Evolutionary conservation across 2,113 vertebrate species (phyloP).

Genomic region (Chrysemys picta): DNA sequence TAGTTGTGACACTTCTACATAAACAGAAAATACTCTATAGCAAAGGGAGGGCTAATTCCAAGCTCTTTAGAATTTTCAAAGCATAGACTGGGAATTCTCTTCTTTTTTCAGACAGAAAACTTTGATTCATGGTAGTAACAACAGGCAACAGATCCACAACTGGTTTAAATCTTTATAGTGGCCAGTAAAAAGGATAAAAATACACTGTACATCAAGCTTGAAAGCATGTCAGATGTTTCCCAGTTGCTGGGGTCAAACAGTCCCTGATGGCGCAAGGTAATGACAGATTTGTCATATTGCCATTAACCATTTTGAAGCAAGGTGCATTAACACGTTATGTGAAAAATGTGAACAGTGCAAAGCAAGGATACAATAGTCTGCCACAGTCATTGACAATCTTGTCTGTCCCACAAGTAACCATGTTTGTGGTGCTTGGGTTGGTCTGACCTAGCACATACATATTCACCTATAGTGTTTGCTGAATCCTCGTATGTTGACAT

Average conservation of each 20-base stretch:
- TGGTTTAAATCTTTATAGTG: background rate
- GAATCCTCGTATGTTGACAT: background rate
- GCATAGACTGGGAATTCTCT: fast-evolving
- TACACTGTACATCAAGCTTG: background rate
- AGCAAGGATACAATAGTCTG: background rate
- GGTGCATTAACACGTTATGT: background rate
- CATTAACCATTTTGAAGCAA: background rate
- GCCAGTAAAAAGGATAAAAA: background rate
- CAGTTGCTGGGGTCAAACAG: background rate
- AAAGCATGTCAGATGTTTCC: background rate
- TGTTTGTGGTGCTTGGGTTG: background rate
- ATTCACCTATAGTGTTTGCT: background rate
- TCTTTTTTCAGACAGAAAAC: background rate
- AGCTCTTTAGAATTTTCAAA: background rate
- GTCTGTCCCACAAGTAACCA: background rate
- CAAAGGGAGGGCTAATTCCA: fast-evolving
- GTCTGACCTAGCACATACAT: background rate
- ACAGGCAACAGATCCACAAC: background rate
- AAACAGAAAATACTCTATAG: background rate
- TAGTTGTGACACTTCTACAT: background rate
- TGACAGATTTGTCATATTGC: background rate
- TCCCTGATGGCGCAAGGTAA: background rate
- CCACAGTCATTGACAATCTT: background rate
- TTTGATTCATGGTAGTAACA: background rate
- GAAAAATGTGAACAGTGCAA: background rate